Evolutionary conservation across 2,888 invertebrate genomes (phyloP).

Genomic region (Isotomurus palustris): DNA sequence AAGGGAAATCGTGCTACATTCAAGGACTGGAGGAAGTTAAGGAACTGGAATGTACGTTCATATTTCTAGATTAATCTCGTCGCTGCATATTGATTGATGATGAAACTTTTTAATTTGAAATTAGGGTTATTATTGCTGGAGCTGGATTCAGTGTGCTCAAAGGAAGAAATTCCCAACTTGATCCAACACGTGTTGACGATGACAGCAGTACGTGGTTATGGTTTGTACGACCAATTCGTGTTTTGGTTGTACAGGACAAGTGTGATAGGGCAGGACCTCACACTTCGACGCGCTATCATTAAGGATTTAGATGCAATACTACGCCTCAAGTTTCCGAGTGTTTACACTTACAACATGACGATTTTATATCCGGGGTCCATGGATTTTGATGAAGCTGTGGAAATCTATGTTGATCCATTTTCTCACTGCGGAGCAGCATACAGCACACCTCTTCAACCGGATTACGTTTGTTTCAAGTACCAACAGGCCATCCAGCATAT

Average conservation of each 20-base stretch:
- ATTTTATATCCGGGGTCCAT: neutral
- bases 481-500: neutral
- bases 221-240: neutral
- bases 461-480: neutral
- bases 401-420: constrained; percentile 7
- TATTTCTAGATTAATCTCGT: too few relatives aligned
- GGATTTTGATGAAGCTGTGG: neutral
- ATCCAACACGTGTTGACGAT: neutral
- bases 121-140: constrained; percentile 4
- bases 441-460: neutral
- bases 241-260: neutral
- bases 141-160: neutral
- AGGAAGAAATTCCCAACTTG: neutral
- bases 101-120: too few relatives aligned
- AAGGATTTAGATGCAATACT: neutral
- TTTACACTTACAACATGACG: neutral
- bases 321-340: neutral
- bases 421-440: neutral
- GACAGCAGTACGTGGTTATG: neutral
- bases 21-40: too few relatives aligned
- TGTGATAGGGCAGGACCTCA: neutral
- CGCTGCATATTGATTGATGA: too few relatives aligned
- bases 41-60: too few relatives aligned
- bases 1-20: too few relatives aligned
- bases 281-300: neutral